These are phyloP conservation scores for Myrmecophaga tridactyla DNA, from an alignment of 2,113 vertebrate species.

Conservation along the genomic window DNA sequence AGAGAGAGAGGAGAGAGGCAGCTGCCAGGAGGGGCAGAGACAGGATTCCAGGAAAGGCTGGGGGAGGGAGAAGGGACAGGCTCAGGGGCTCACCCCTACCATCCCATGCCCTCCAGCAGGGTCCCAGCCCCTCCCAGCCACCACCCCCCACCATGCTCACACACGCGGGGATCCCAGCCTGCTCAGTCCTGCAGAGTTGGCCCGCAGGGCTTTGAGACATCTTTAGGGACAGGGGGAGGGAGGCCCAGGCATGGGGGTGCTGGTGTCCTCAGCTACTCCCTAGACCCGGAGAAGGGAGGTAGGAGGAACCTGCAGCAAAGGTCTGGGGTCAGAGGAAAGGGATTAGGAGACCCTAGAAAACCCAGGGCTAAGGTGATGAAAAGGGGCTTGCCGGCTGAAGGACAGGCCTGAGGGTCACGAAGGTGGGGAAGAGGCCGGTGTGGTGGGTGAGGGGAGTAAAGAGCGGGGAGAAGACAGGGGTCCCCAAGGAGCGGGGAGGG, in stretches of 20 bases:
- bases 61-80: not conserved
- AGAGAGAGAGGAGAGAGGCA: not conserved
- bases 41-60: not conserved
- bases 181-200: slow-evolving; percentile 33
- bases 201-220: slow-evolving; percentile 29
- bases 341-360: not conserved
- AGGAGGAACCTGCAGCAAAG: slow-evolving; percentile 1
- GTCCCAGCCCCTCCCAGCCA: not conserved
- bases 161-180: not conserved
- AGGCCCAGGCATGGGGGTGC: slow-evolving; percentile 45
- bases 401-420: slow-evolving; percentile 50
- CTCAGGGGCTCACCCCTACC: not conserved
- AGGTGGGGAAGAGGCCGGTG: not conserved
- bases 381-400: slow-evolving; percentile 24
- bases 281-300: slow-evolving; percentile 13
- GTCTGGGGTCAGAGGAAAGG: not conserved
- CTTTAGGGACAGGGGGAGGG: slow-evolving; percentile 11
- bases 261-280: slow-evolving; percentile 64
- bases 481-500: not conserved
- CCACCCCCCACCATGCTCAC: not conserved
- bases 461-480: not conserved
- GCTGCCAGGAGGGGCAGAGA: not conserved
- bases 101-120: not conserved
- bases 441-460: not conserved
- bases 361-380: not conserved